Base-by-base conservation (phyloP, 2,113 vertebrate genomes). In the Cebidichthys violaceus region DNA sequence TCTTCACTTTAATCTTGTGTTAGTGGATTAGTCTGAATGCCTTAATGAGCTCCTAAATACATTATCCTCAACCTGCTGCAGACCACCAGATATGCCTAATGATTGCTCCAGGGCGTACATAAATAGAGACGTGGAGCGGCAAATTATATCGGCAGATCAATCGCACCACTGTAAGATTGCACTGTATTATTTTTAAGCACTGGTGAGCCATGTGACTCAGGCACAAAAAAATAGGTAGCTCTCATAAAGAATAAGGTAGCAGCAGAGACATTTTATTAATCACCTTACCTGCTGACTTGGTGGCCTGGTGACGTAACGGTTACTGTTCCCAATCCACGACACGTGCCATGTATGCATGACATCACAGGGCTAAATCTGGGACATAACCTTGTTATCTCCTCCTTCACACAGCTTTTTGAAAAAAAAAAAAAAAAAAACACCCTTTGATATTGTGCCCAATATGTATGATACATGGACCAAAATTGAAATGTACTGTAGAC, bases 31-130 rank as follows among this genome's bases (percentile, higher is more conserved):
- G 41, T 74, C 68, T 77, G 79, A 80, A 83, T 59, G 79, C 65
- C 31, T 71, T 84, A 90, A 90, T 81, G 86, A 89, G 88, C 75
- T 77, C 45, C 74, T 84, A 66, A 71, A 81, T 86, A 77, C 54
- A 73, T 81, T 76, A 76, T 85, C 70, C 64, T 22, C 60, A 71
- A 83, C 81, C 80, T 85, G 83, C 75, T 68, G 20, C 61, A 66
- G 79, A 72, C 62, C 74, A 41, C 65, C 79, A 80, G 75, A 70
- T 66, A 68, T 60, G 62, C 62, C 33, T 81, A 76, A 65, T 72
- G 33, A 80, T 65, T n/a, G 50, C 80, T 85, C 33, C 37, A 22
- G 71, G 88, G 37, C 66, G 33, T 67, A 67, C 75, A 81, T 67
- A 84, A 87, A 89, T 83, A 86, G 82, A 79, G 72, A 83, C 62